Evolutionary conservation across 2,888 invertebrate species (phyloP).

Genomic region (Lepidonotus clava): DNA sequence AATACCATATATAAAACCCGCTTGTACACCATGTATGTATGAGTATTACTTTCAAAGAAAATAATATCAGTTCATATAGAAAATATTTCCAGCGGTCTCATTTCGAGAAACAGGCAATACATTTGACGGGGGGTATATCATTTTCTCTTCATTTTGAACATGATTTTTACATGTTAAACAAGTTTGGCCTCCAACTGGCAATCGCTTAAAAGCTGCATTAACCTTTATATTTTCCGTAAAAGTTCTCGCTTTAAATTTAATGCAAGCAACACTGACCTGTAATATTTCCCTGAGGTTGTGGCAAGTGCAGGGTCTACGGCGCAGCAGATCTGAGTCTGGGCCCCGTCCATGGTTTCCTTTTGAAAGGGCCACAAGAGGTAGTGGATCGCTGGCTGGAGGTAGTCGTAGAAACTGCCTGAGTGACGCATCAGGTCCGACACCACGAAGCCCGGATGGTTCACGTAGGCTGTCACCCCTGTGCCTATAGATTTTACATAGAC

Average conservation of each 20-base stretch:
- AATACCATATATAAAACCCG: too few relatives aligned
- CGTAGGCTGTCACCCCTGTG: slow-evolving; percentile 45
- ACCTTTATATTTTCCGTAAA: background rate
- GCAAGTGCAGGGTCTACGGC: slow-evolving; percentile 43
- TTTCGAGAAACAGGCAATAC: background rate
- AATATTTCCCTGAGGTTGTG: slow-evolving; percentile 31
- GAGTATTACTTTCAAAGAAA: too few relatives aligned
- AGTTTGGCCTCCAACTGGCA: background rate
- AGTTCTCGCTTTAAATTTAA: background rate
- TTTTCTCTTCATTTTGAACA: background rate
- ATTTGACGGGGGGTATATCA: background rate
- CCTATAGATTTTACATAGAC: background rate
- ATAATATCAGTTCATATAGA: too few relatives aligned
- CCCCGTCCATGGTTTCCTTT: slow-evolving; percentile 7
- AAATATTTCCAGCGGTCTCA: background rate
- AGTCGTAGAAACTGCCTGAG: too few relatives aligned
- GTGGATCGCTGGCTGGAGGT: background rate
- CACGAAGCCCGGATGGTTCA: slow-evolving; percentile 26
- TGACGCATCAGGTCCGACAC: slow-evolving; percentile 22
- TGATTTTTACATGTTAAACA: background rate
- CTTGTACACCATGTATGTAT: too few relatives aligned
- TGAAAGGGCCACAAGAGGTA: background rate
- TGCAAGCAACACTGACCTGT: slow-evolving; percentile 20
- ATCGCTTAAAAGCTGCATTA: background rate
- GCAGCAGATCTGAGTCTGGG: slow-evolving; percentile 52